Evolutionary conservation across 2,888 invertebrate species (phyloP).

Genomic region (Leptopterna dolabrata): DNA sequence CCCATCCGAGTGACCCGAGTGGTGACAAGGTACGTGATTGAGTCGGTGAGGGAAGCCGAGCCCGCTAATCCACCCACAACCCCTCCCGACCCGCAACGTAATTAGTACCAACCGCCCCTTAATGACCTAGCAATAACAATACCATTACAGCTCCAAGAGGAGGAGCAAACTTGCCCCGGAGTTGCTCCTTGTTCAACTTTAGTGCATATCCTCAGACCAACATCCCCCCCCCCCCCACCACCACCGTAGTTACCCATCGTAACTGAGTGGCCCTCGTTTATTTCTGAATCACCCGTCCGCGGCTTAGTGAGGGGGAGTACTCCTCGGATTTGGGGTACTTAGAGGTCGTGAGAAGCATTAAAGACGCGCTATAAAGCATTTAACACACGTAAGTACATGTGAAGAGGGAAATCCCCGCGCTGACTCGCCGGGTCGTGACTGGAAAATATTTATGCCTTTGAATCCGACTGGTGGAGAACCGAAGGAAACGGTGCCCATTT

Average conservation of each 20-base stretch:
- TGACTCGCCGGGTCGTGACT: constrained; percentile 20
- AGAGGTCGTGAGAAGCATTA: constrained; percentile 35
- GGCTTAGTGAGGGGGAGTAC: not conserved
- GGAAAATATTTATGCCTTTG: not conserved
- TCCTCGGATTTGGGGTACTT: constrained; percentile 43
- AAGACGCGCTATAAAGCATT: constrained; percentile 38
- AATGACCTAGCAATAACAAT: constrained; percentile 54
- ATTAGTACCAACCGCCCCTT: constrained; percentile 53
- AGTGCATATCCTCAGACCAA: constrained; percentile 33
- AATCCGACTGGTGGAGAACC: not conserved
- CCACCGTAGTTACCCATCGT: constrained; percentile 15
- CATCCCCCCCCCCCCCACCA: not conserved
- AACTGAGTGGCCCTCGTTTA: constrained; percentile 47
- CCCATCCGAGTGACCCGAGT: constrained; percentile 38
- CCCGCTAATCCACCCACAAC: constrained; percentile 53
- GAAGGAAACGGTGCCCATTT: not conserved
- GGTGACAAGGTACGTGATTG: constrained; percentile 46
- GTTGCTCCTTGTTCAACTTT: constrained; percentile 44
- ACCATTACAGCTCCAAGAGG: constrained; percentile 31
- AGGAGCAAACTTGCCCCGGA: constrained; percentile 30
- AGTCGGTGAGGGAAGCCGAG: constrained; percentile 50
- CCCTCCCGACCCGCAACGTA: constrained; percentile 49
- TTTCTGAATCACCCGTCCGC: constrained; percentile 17
- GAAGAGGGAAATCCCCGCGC: not conserved
- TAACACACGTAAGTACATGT: constrained; percentile 22